phyloP scores from a whole-genome alignment of 2,888 invertebrate species.

The Malacosoma neustria region DNA sequence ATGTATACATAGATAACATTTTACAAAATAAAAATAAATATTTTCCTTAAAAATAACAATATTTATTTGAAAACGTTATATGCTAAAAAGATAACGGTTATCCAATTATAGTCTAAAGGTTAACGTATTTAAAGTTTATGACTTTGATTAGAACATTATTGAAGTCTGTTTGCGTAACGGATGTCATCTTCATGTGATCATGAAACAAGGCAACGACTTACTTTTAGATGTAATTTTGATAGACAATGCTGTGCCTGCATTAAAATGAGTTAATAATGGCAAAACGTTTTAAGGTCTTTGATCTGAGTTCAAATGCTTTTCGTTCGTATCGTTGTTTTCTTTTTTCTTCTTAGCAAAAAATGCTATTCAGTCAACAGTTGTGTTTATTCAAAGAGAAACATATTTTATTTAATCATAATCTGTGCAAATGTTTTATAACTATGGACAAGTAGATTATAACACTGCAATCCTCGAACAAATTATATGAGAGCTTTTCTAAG shows the following conservation, averaged over 20 bases:
- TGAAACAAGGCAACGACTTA: slow-evolving; percentile 7
- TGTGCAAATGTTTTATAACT: slow-evolving; percentile 29
- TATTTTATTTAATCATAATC: neutral
- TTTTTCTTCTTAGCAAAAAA: too few relatives aligned
- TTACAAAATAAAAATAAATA: too few relatives aligned
- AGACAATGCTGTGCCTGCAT: neutral
- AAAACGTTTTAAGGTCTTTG: slow-evolving; percentile 15
- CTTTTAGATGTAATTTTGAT: neutral
- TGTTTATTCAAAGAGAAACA: too few relatives aligned
- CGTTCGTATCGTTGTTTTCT: too few relatives aligned
- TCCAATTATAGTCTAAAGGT: neutral
- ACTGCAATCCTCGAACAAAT: too few relatives aligned
- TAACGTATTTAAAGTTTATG: slow-evolving; percentile 5
- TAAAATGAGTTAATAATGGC: slow-evolving; percentile 8
- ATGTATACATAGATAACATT: too few relatives aligned
- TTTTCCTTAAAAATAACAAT: too few relatives aligned
- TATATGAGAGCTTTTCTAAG: too few relatives aligned
- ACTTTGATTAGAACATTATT: slow-evolving; percentile 7
- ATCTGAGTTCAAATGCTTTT: slow-evolving; percentile 28
- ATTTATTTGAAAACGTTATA: neutral
- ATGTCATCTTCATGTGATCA: slow-evolving; percentile 10
- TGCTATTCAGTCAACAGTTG: too few relatives aligned
- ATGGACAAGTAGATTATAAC: too few relatives aligned
- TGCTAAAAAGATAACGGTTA: neutral
- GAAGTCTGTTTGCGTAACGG: slow-evolving; percentile 15